Percentiles rank a stretch among this genome's conserved stretches.
Evolutionary conservation across 2,113 vertebrate species (phyloP).

Genomic region (Labeo catla): DNA sequence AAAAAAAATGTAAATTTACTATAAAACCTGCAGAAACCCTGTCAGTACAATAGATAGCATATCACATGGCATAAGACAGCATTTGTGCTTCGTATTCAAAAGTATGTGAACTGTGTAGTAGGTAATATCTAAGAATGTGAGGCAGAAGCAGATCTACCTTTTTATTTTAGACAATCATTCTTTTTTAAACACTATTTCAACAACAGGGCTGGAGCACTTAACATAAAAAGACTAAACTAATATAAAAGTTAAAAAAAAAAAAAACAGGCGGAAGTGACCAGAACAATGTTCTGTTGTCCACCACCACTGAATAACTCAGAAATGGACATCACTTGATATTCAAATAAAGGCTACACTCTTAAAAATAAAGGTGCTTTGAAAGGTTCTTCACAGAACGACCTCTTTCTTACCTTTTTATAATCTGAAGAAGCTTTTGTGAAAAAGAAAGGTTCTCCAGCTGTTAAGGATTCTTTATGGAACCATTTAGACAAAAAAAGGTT

Average conservation of each 20-base stretch:
- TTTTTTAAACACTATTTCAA: background rate
- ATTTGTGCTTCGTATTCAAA: background rate
- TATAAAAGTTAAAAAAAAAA: background rate
- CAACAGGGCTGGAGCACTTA: background rate
- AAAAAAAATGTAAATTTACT: too few species aligned
- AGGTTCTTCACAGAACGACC: too few species aligned
- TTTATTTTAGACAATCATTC: background rate
- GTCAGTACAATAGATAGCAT: background rate
- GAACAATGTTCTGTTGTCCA: background rate
- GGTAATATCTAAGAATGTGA: background rate
- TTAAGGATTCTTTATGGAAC: too few species aligned
- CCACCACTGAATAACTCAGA: background rate
- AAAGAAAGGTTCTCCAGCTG: too few species aligned
- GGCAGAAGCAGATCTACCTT: background rate
- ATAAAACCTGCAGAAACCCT: background rate
- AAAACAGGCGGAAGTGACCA: too few species aligned
- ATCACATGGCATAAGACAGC: background rate
- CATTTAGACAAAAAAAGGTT: too few species aligned
- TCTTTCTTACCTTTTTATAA: too few species aligned
- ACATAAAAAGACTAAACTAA: background rate
- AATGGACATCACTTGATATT: background rate
- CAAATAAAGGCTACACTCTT: too few species aligned
- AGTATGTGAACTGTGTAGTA: background rate
- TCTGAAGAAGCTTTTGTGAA: too few species aligned
- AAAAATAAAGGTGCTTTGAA: too few species aligned